Evolutionary conservation across 92 coral and sea anemone species (phyloP).

Genomic region (Parazoanthus atlanticus): DNA sequence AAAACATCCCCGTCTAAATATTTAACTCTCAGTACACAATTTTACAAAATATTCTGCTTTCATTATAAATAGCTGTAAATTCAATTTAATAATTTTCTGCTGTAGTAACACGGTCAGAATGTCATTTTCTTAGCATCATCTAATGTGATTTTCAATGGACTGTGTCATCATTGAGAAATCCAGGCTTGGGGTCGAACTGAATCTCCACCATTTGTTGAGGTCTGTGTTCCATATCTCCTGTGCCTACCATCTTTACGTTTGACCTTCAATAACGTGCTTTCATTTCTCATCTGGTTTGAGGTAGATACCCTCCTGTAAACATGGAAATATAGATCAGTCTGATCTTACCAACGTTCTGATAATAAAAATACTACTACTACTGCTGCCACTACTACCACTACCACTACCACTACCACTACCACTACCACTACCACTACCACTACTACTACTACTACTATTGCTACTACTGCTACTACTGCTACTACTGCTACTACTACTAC

Average conservation of each 20-base stretch:
- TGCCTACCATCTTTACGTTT: neutral
- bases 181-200: neutral
- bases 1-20: neutral
- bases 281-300: slow-evolving; percentile 24
- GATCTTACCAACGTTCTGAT: neutral
- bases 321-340: neutral
- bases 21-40: neutral
- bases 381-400: no score
- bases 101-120: neutral
- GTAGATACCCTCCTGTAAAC: slow-evolving; percentile 12
- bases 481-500: no score
- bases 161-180: neutral
- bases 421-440: no score
- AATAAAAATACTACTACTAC: neutral
- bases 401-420: no score
- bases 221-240: neutral
- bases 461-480: no score
- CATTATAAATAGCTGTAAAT: slow-evolving; percentile 11
- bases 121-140: neutral
- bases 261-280: neutral
- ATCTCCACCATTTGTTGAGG: neutral
- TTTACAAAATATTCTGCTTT: neutral
- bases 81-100: neutral
- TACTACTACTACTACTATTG: no score
- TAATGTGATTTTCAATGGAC: neutral